Conservation (phyloP, 2,113 vertebrate genomes). For the Notarius quadriscutis region DNA sequence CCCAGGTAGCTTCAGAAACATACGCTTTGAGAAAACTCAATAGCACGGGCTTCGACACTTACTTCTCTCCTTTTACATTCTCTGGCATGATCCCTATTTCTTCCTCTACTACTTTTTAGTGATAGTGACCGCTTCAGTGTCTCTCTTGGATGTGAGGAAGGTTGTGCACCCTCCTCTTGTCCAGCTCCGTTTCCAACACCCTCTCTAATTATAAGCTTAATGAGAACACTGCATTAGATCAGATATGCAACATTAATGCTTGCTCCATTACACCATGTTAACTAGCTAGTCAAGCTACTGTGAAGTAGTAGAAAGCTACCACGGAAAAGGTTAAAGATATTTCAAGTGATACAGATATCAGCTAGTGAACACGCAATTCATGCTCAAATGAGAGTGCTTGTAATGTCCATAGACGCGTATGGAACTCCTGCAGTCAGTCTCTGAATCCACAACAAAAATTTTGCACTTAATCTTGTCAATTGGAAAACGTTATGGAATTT, state of each 20-base stretch:
- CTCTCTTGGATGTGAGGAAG: not conserved
- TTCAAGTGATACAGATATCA: not conserved
- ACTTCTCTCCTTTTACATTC: not conserved
- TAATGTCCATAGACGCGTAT: too few species aligned
- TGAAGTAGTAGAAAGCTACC: not conserved
- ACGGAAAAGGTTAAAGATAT: not conserved
- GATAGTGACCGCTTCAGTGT: not conserved
- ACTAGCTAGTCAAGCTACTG: not conserved
- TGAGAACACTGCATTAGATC: too few species aligned
- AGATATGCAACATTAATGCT: not conserved
- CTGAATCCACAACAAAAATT: too few species aligned
- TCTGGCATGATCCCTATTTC: not conserved
- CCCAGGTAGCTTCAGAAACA: not conserved
- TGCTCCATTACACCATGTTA: not conserved
- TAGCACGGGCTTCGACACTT: not conserved
- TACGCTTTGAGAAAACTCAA: not conserved
- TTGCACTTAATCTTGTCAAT: too few species aligned
- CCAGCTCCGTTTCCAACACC: not conserved
- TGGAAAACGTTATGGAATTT: too few species aligned
- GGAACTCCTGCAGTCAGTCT: too few species aligned
- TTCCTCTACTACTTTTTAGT: not conserved
- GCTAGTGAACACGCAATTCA: too few species aligned
- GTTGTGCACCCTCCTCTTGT: not conserved
- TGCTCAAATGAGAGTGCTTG: too few species aligned
- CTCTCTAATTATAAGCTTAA: not conserved